Base-by-base conservation (phyloP, 2,888 invertebrate species). In the Cremastobaeus sp. region DNA sequence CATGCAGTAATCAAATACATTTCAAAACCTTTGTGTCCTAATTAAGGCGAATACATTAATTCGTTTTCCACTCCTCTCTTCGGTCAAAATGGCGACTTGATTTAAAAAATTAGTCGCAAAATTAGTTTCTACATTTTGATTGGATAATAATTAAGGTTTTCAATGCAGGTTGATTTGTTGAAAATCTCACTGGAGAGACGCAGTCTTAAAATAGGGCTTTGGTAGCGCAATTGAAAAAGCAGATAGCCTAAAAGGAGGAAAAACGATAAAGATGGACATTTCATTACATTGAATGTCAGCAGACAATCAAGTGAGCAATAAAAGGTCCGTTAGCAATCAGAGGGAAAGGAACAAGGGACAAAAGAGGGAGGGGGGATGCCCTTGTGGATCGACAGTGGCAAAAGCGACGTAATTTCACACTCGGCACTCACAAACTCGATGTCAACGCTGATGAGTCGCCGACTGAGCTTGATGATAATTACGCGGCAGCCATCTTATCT, bases 381-480 rank as follows among this genome's bases (percentile, higher is more conserved):
- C 60, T 55, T 25, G 55, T 45, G 54, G 59, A 69, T 54, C 52
- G 69, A 60, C 52, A 15, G 60, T 60, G 68, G 60, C 60, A 52
- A 39, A 52, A 45, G 59, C 60, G 60, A 17, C 50, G 60, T 69
- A 54, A 70, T 62, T 70, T 69, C 68, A 68, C 68, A 68, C 68
- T 68, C 48, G 32, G 25, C 43, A n/a, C n/a, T 41, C 30, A 41
- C 60, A 50, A 69, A 60, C 37, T 47, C 52, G 69, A 50, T 69
- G 69, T 54, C 69, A 69, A 60, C 69, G 60, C 37, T 60, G 54
- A 62, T 70, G 70, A 70, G 70, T 48, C 52, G 48, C 6, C 45
- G 47, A 15, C 65, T 47, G 39, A 20, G 52, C 45, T 47, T 62
- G 55, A 69, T 62, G 68, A 54, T 69, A 69, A 69, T 69, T 69